Evolutionary conservation across 2,888 invertebrate species (phyloP), one percentile per base, ranked within the genome.

Genomic region (Scrobipalpa atriplicella): DNA sequence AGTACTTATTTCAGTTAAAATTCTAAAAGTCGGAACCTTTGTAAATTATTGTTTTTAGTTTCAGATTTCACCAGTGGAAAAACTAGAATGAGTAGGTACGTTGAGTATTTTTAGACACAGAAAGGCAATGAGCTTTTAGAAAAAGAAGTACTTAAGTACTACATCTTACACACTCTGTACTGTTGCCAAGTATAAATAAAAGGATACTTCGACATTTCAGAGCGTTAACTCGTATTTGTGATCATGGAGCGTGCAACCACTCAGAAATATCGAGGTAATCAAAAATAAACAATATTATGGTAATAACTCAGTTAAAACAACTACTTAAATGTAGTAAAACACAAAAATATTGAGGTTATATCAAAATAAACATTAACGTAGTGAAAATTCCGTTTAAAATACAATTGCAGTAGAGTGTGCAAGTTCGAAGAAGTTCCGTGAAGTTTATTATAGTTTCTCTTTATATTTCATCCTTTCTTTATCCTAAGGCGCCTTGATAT

Each of bases 401-500:
- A 18, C 16, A 19, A 9, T 18, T 64, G 52, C 38, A 52, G n/a
- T 16, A 60, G 47, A 43, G 47, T 60, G 69, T 70, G 70, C 13
- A 56, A 70, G 70, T 67, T 70, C 56, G 65, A 72, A 68, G 76
- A 77, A 70, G 72, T 77, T 72, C 51, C 72, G 67, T 16, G 72
- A 68, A 72, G 71, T 75, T 67, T 29, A 75, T 39, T 66, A 66
- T 68, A 64, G 51, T 61, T 36, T 56, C 43, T 56, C 29, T 51
- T 62, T 64, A 74, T 73, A 75, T 74, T 68, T 75, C 71, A 71
- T 74, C 71, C 7, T 10, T 74, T 74, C 71, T 77, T 78, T 74
- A 76, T 79, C 73, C 82, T 89, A 92, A 92, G 90, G 91, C 92
- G 85, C 79, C 82, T 75, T 91, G 92, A 92, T 92, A 92, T 92